Base-by-base conservation (phyloP, 2,888 invertebrate species). In the Acholoe squamosa region DNA sequence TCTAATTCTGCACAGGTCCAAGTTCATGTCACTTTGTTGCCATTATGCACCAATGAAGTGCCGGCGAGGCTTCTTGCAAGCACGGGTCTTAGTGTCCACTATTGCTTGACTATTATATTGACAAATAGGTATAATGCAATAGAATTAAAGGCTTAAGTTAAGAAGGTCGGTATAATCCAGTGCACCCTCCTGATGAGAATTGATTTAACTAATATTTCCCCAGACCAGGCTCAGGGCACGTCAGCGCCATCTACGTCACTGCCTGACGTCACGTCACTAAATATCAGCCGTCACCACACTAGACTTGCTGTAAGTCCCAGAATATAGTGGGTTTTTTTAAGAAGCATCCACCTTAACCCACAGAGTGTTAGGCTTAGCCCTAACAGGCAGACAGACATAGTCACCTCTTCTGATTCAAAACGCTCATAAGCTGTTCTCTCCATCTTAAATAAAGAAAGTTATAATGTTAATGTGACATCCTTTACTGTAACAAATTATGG, bases 211-310 rank as follows among this genome's bases (percentile, higher is more conserved):
- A 28, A 71, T 28, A 28, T 28, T 0, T 3, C 28, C n/a, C 71
- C 31, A 71, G 14, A 71, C 71, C 28, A 71, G 71, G 71, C 71
- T 71, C 71, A 22, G 71, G 71, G 67, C 22, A 71, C 71, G 71
- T 71, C 71, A 28, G 61, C 61, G 71, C 28, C 71, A 71, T 71
- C 71, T 71, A 28, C 25, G n/a, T n/a, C n/a, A n/a, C n/a, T n/a
- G n/a, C n/a, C n/a, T n/a, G n/a, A n/a, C n/a, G n/a, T 71, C 28
- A 71, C 71, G 71, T 71, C 71, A 71, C 28, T 28, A 71, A 25
- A 71, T 5, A 71, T 71, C 31, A 71, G 3, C 71, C 61, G 61
- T 61, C 61, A 61, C 22, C 22, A 61, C 61, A 54, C 61, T n/a
- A 61, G 61, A 61, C 19, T 19, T n/a, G 61, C 54, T 61, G 5